Base-by-base conservation (phyloP, 2,888 invertebrate genomes). In the Elysia crispata region DNA sequence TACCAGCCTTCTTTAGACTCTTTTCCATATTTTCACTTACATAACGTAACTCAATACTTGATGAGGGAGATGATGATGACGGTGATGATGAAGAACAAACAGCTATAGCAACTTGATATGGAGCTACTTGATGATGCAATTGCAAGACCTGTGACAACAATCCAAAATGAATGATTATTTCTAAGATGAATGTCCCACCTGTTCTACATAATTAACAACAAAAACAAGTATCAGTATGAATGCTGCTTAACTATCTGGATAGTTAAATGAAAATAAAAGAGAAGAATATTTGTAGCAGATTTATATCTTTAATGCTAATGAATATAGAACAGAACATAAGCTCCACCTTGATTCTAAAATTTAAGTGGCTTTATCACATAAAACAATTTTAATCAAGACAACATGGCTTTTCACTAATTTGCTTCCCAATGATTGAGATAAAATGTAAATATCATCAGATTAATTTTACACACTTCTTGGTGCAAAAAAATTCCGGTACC, bases 121-220 rank as follows among this genome's bases (percentile, higher is more conserved):
- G 90, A 15, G 88, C 86, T 64, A 90, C 78, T 15, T 83, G 83
- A n/a, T 85, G 84, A 77, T 89, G 86, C 18, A 90, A 79, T 66
- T 87, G 86, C 30, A 90, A 79, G 20, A 87, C 82, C 90, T 90
- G 79, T 0, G 84, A 80, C 18, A 78, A 54, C 3, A 41, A n/a
- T n/a, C n/a, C n/a, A n/a, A 41, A 41, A 41, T 3, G 11, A 41
- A 41, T 41, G 41, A 6, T 41, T 41, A 6, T 41, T 41, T 41
- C 11, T 41, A 3, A 3, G 11, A 41, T 6, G 41, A 41, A 41
- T 41, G 5, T 11, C 3, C 11, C 66, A 15, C 33, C 23, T 50
- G 15, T 69, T n/a, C 3, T 1, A 15, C 5, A 18, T 1, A 3
- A 6, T 13, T 33, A 31, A 13, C 1, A 28, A 1, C 25, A 8